Percentiles rank a stretch among this genome's conserved stretches.
phyloP scores from a whole-genome alignment of 2,113 vertebrate genomes.

The Neotoma lepida region DNA sequence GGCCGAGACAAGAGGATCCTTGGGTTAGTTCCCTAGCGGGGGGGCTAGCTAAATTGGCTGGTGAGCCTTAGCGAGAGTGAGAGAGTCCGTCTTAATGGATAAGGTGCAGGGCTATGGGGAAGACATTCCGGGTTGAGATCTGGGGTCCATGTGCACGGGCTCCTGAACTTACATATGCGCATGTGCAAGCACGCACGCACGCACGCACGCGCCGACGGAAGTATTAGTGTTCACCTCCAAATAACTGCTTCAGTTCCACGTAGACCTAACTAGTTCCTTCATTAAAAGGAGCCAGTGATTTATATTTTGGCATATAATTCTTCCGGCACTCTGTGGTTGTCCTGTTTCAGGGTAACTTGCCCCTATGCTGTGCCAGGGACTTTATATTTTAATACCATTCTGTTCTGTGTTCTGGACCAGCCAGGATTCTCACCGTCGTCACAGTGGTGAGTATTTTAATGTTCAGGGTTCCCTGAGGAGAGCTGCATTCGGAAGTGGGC shows the following conservation, averaged over 20 bases:
- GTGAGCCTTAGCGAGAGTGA: background rate
- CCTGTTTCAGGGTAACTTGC: background rate
- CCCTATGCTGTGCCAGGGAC: background rate
- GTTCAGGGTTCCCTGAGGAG: background rate
- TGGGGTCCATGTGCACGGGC: background rate
- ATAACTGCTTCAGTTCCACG: background rate
- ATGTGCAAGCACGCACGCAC: background rate
- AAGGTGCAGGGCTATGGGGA: background rate
- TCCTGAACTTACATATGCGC: background rate
- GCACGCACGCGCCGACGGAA: background rate
- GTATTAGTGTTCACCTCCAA: background rate
- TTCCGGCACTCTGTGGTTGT: background rate
- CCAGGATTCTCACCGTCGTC: background rate
- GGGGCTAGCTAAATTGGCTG: background rate
- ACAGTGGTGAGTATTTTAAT: background rate
- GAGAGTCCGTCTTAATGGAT: background rate
- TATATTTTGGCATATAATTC: background rate
- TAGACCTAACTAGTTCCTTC: background rate
- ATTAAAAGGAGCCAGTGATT: background rate
- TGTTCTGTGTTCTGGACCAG: background rate
- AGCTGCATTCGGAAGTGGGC: background rate
- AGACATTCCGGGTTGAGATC: background rate
- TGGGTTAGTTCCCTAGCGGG: background rate
- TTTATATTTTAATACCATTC: constrained; percentile 7
- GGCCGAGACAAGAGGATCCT: background rate